Evolutionary conservation across 2,888 invertebrate genomes (phyloP).

Genomic region (Rhagonycha fulva): DNA sequence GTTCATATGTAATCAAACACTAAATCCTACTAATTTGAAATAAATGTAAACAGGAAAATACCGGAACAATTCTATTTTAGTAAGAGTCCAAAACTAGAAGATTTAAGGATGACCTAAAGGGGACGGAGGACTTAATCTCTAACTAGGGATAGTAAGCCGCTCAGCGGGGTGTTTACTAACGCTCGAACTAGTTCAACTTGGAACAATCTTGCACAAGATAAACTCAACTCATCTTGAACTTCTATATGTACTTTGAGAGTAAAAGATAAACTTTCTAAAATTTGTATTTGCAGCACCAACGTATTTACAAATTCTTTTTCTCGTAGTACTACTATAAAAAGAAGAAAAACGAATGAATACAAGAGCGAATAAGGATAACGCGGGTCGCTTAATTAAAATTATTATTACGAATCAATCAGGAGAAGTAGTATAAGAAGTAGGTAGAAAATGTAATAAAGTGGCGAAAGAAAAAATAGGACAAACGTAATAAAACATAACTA

Average conservation of each 20-base stretch:
- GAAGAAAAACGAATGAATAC: too few species aligned
- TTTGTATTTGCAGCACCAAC: not conserved
- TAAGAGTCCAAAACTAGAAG: conserved; percentile 23
- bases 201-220: conserved; percentile 43
- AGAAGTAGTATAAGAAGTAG: not conserved
- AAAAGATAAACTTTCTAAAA: conserved; percentile 19
- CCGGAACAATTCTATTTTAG: conserved; percentile 27
- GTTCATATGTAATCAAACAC: not conserved
- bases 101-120: conserved; percentile 38
- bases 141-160: conserved; percentile 42
- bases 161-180: conserved; percentile 43
- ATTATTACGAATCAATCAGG: conserved; percentile 2
- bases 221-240: conserved; percentile 42
- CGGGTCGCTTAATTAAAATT: not conserved
- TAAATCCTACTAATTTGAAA: conserved; percentile 8
- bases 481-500: conserved; percentile 20
- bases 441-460: conserved; percentile 5
- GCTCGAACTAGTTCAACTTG: conserved; percentile 37
- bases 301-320: not conserved
- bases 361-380: not conserved
- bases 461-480: conserved; percentile 13
- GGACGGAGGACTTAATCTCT: conserved; percentile 39
- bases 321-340: too few species aligned
- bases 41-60: conserved; percentile 17
- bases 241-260: conserved; percentile 37